Conservation (phyloP, 1,140 invertebrate species). For the Anoplolepis gracilipes region DNA sequence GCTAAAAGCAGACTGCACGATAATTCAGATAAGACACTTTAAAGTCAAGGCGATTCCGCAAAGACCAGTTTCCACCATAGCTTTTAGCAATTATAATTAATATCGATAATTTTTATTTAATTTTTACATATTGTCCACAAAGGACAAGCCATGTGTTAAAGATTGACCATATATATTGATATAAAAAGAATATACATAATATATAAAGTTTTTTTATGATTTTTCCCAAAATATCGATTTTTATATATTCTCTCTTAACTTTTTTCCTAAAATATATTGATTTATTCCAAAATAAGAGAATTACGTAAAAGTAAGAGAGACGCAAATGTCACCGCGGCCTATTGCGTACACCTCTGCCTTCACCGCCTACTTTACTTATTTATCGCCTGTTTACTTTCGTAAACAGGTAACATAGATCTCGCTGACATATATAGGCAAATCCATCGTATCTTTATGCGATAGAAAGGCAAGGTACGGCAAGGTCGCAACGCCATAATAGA, state of each 20-base stretch:
- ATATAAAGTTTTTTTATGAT: background rate
- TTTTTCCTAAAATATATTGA: background rate
- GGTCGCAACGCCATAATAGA: constrained; percentile 20
- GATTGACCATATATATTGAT: background rate
- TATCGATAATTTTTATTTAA: constrained; percentile 5
- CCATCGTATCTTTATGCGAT: constrained; percentile 24
- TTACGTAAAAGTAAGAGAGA: background rate
- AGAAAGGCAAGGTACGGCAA: constrained; percentile 4
- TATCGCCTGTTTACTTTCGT: constrained; percentile 23
- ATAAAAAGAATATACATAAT: background rate
- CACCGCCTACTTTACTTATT: constrained; percentile 38
- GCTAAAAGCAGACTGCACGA: background rate
- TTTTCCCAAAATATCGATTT: constrained; percentile 14
- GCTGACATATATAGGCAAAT: constrained; percentile 25
- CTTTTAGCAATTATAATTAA: background rate
- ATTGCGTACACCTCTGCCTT: constrained; percentile 18
- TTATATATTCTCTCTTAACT: background rate
- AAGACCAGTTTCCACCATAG: background rate
- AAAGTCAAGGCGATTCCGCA: constrained; percentile 12
- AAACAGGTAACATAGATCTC: constrained; percentile 39
- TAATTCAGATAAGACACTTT: constrained; percentile 11
- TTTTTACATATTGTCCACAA: constrained; percentile 9
- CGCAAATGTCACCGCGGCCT: constrained; percentile 29
- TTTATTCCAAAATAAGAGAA: constrained; percentile 6
- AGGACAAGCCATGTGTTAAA: background rate